phyloP scores from a whole-genome alignment of 1,140 invertebrate genomes.

The Artemia franciscana region DNA sequence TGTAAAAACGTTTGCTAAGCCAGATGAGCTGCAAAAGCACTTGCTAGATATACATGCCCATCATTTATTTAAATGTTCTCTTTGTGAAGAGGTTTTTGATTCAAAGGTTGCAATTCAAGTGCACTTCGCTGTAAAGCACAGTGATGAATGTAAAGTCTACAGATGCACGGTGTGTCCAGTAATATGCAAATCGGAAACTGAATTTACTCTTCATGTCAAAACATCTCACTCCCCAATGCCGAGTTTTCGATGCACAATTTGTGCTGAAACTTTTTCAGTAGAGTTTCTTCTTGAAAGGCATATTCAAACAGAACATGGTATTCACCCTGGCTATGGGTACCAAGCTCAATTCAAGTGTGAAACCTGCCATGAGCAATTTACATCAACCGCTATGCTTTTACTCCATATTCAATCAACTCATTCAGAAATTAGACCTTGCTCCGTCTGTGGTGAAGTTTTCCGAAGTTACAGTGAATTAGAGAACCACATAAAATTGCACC shows the following conservation, averaged over 20 bases:
- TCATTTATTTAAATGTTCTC: conserved; percentile 56
- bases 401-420: conserved; percentile 26
- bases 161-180: conserved; percentile 50
- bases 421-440: conserved; percentile 28
- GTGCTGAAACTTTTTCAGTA: conserved; percentile 8
- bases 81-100: conserved; percentile 77
- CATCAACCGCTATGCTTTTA: conserved; percentile 33
- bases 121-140: conserved; percentile 71
- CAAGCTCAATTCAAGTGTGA: conserved; percentile 26
- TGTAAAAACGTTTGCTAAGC: conserved; percentile 49
- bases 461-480: conserved; percentile 63
- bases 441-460: conserved; percentile 70
- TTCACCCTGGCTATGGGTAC: conserved; percentile 4
- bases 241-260: conserved; percentile 11
- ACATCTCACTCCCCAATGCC: conserved; percentile 19
- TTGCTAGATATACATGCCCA: conserved; percentile 55
- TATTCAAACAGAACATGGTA: conserved; percentile 32
- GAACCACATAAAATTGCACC: conserved; percentile 51
- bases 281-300: conserved; percentile 26
- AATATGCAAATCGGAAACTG: conserved; percentile 44
- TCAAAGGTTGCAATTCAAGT: conserved; percentile 65
- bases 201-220: conserved; percentile 34
- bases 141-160: conserved; percentile 53
- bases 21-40: conserved; percentile 46
- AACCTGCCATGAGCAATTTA: conserved; percentile 34